Evolutionary conservation across 2,888 invertebrate species (phyloP), one percentile per base, ranked within the genome.

Genomic region (Pristionchus entomophagus): DNA sequence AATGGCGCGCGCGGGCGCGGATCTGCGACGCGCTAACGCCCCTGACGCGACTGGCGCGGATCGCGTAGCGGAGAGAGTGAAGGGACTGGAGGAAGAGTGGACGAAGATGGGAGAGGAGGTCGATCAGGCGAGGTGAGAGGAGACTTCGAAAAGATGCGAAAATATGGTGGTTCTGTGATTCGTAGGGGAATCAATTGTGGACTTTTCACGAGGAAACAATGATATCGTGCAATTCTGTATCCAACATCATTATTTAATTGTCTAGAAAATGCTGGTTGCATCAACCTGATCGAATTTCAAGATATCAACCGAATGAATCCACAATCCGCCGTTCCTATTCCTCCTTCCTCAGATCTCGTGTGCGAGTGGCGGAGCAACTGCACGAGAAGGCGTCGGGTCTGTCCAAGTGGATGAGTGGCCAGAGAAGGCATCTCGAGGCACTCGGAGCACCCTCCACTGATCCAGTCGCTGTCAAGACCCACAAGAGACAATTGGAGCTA

Each of bases 401-500:
- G 86, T 95, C 96, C 12, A 96, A 96, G 86, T 99, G 98, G 98
- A 95, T 98, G 73, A 95, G 95, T 45, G 96, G 97, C 89, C 99
- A 99, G 94, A 97, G 98, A 92, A 96, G 97, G 91, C 98, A 99
- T 97, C 95, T 99, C 94, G 96, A 96, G 0, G 98, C 97, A 0
- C 95, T 99, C 0, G 98, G 98, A 29, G 98, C 98, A 0, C 97
- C 99, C 92, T 97, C 97, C 0, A 97, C 97, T 0, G 98, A 99
- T 94, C 97, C 97, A 0, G 95, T 97, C 85, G 97, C 98, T 0
- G 88, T 87, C 2, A 86, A 87, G 53, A 51, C 85, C 1, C 89
- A 89, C 78, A 83, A 78, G 17, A 88, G 86, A 81, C 90, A 90
- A 85, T 80, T 90, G 38, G 69, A 69, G 77, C 12, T 73, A 35